Conservation (phyloP, 2,888 invertebrate genomes). For the Euproctis similis region DNA sequence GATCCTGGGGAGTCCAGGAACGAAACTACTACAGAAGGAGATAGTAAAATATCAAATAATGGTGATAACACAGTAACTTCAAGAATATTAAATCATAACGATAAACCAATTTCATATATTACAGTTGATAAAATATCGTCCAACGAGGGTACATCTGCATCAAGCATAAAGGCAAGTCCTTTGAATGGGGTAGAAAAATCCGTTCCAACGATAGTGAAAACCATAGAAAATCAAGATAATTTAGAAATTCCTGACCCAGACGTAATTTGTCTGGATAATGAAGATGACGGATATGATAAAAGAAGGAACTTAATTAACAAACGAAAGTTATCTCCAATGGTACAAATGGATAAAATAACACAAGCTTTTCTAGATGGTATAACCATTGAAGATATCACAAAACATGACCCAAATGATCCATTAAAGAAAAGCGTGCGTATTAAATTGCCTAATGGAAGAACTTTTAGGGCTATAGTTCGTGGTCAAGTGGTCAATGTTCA, state of each 20-base stretch:
- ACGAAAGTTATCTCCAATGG: no score
- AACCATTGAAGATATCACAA: conserved; percentile 36
- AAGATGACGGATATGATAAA: conserved; percentile 10
- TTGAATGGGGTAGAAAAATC: no score
- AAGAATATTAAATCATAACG: no score
- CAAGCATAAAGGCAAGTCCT: no score
- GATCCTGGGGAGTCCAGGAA: no score
- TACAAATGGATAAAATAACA: background rate
- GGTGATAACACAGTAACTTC: no score
- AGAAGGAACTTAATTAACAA: background rate
- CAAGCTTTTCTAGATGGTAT: conserved; percentile 29
- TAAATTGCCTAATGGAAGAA: conserved; percentile 44
- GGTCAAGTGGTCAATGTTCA: conserved; percentile 42
- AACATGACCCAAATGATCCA: conserved; percentile 19
- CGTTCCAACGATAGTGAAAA: no score
- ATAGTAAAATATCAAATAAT: no score
- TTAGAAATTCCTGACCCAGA: conserved; percentile 3
- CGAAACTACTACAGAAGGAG: no score
- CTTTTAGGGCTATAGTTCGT: conserved; percentile 48
- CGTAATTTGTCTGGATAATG: conserved; percentile 12
- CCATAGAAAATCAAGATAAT: background rate
- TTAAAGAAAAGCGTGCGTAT: conserved; percentile 39
- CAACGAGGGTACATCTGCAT: no score
- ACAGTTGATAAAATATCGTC: no score
- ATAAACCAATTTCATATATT: no score